Base-by-base conservation (phyloP, 53 echinoderm and acorn worm genomes). In the Luidia sarsii region DNA sequence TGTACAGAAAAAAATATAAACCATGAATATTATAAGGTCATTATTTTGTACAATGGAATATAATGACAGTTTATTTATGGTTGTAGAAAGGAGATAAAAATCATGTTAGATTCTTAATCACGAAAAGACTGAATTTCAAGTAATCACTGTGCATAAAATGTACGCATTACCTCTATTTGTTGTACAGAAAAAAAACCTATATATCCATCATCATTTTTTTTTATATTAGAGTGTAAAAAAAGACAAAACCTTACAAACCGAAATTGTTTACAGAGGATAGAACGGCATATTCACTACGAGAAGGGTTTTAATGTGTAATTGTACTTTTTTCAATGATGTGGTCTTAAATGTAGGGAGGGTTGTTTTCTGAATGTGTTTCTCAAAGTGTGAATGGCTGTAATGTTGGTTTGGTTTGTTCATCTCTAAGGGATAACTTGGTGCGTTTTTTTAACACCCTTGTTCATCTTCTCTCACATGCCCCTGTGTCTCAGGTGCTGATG, bases 251-350 rank as follows among this genome's bases (percentile, higher is more conserved):
- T 41, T 7, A 41, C 6, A 77, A 59, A 34, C 9, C 25, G 4
- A 53, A 53, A 53, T 21, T 8, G 4, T 8, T 46, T 20, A 22
- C 21, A 39, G 55, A 60, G 43, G 77, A 77, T 34, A 21, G 39
- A 49, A 77, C n/a, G n/a, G 61, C 61, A 61, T 77, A 77, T 77
- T 77, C 77, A 77, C 16, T 45, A n/a, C n/a, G n/a, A n/a, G n/a
- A n/a, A n/a, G n/a, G n/a, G n/a, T n/a, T 6, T 41, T 41, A 41
- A 41, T 11, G 11, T 7, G 41, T 41, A 41, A 41, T 41, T 41
- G 41, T 41, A 41, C 41, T 41, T 11, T 41, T 41, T 11, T 69
- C 37, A 67, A 2, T 19, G 67, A 23, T 39, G 67, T 67, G 39
- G 19, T 19, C 67, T 69, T 7, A 8, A 14, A 36, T n/a, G 6